Percentiles rank a stretch among this genome's conserved stretches.
Evolutionary conservation across 2,113 vertebrate species (phyloP).

Genomic region (Agelaius phoeniceus): DNA sequence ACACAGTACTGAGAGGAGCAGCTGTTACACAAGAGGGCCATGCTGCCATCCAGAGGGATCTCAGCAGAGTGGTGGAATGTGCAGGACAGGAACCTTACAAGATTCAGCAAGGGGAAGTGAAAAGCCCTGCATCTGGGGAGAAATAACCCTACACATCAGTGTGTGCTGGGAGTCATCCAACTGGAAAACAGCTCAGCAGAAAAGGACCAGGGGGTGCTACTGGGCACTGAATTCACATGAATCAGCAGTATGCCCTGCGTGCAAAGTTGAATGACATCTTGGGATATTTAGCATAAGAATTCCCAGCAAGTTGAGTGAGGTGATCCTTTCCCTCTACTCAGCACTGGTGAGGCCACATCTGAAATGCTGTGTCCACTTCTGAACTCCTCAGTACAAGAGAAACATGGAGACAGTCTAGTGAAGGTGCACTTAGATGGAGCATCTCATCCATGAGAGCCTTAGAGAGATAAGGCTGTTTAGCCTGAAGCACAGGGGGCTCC

Average conservation of each 20-base stretch:
- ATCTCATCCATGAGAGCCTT: neutral
- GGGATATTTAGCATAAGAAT: neutral
- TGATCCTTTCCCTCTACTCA: neutral
- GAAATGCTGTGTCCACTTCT: neutral
- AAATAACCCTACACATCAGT: neutral
- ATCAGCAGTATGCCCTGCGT: neutral
- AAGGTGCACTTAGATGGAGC: neutral
- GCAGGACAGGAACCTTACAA: neutral
- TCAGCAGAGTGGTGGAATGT: neutral
- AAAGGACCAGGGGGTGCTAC: neutral
- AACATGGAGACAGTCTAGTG: neutral
- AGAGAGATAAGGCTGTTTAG: neutral
- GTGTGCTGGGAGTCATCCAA: neutral
- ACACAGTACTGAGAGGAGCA: neutral
- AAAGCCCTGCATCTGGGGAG: neutral
- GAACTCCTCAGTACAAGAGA: neutral
- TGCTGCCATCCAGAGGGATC: neutral
- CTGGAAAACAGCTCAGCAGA: neutral
- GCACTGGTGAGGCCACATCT: neutral
- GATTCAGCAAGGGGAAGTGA: neutral
- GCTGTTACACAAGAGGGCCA: neutral
- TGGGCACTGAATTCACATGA: neutral
- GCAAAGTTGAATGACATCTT: neutral
- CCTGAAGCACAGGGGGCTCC: neutral
- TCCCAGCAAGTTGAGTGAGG: neutral